Conservation (phyloP, 2,797 vertebrate genomes). For the Coluber constrictor region DNA sequence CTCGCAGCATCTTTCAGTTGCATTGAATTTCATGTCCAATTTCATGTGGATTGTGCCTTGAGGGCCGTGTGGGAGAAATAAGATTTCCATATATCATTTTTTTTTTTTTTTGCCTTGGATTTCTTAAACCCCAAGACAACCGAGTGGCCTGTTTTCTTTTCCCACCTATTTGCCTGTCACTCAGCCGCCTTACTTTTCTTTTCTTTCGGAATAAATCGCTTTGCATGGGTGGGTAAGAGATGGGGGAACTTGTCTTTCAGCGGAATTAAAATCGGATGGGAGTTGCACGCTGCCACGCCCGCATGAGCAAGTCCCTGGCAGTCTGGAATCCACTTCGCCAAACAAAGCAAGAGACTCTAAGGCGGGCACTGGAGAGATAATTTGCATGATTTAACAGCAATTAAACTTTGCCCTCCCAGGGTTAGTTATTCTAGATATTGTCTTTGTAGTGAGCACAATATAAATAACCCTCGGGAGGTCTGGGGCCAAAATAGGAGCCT, state of each 20-base stretch:
- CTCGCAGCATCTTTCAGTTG: not conserved
- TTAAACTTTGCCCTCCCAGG: not conserved
- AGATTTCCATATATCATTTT: not conserved
- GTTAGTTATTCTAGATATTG: not conserved
- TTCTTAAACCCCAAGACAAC: not conserved
- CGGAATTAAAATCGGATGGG: not conserved
- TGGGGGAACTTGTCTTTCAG: not conserved
- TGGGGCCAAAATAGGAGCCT: not conserved
- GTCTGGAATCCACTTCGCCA: not conserved
- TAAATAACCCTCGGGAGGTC: not conserved
- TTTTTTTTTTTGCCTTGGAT: not conserved
- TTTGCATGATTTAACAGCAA: not conserved
- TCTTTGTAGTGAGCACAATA: not conserved
- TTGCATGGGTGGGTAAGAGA: not conserved
- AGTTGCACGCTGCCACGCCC: not conserved
- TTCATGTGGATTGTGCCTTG: not conserved
- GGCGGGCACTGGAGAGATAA: not conserved
- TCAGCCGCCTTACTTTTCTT: not conserved
- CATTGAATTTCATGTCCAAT: not conserved
- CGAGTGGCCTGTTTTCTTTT: not conserved
- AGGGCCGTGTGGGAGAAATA: too few relatives aligned
- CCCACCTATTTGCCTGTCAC: not conserved
- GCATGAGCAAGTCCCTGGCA: not conserved
- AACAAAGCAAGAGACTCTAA: not conserved
- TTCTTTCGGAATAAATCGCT: not conserved